phyloP scores from a whole-genome alignment of 2,113 vertebrate species.

The Hippocampus abdominalis region DNA sequence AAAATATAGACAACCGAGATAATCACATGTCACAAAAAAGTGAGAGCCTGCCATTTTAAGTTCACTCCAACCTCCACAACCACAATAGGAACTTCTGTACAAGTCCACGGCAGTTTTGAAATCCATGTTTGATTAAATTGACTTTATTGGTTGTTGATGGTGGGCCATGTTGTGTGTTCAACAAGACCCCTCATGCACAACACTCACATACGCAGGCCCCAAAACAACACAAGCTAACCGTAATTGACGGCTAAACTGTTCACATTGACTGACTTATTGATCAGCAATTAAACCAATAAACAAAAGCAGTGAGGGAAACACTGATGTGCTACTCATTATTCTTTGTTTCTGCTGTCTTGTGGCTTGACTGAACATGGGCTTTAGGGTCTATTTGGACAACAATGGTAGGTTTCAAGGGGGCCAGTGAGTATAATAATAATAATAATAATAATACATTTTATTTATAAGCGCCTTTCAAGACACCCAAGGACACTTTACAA shows the following conservation, averaged over 20 bases:
- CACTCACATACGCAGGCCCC: background rate
- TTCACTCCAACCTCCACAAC: too few relatives aligned
- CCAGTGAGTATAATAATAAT: conserved; percentile 24
- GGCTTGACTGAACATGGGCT: conserved; percentile 11
- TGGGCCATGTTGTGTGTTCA: conserved; percentile 1
- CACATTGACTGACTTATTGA: conserved; percentile 51
- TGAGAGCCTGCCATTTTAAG: too few relatives aligned
- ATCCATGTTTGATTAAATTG: conserved; percentile 43
- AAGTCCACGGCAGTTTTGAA: background rate
- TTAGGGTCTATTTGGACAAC: conserved; percentile 36
- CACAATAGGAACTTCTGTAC: background rate
- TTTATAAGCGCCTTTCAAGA: too few relatives aligned
- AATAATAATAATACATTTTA: too few relatives aligned
- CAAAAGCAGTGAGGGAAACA: conserved; percentile 14
- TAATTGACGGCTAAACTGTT: conserved; percentile 22
- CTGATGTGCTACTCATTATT: conserved; percentile 23
- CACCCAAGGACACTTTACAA: too few relatives aligned
- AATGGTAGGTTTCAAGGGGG: conserved; percentile 18
- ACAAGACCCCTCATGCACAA: background rate
- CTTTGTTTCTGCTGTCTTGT: background rate
- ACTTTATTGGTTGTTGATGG: conserved; percentile 20
- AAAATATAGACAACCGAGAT: too few relatives aligned
- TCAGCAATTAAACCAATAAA: conserved; percentile 32
- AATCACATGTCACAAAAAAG: too few relatives aligned
- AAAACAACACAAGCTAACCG: conserved; percentile 4